Percentiles rank a stretch among this genome's conserved stretches.
phyloP scores from a whole-genome alignment of 2,113 vertebrate genomes.

The Brachionichthys hirsutus region DNA sequence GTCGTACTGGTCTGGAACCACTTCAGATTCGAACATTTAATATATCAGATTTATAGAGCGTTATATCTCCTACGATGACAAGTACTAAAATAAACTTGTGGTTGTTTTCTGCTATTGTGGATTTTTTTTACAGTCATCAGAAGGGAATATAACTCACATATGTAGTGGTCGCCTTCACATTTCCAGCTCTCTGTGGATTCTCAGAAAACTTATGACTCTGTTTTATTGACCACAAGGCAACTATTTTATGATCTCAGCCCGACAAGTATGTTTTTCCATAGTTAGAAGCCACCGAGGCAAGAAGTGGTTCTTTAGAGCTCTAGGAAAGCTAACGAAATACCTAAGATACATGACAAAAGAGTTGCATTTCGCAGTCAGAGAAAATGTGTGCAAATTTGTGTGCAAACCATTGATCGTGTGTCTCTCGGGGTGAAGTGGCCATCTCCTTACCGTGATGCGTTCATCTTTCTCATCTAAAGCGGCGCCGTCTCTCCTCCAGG shows the following conservation, averaged over 20 bases:
- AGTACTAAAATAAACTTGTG: background rate
- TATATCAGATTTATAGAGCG: conserved; percentile 13
- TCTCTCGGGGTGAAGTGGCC: background rate
- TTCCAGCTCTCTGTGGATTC: background rate
- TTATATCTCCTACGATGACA: conserved; percentile 6
- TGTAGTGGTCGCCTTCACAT: background rate
- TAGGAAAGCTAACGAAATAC: background rate
- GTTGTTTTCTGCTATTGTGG: background rate
- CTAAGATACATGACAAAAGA: background rate
- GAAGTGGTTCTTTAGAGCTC: conserved; percentile 2
- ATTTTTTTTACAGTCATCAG: conserved; percentile 7
- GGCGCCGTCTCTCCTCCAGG: conserved; percentile 91
- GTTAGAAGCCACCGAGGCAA: background rate
- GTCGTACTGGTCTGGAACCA: conserved; percentile 13
- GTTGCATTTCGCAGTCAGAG: too few relatives aligned
- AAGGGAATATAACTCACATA: background rate
- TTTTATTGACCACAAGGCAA: background rate
- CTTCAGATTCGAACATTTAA: conserved; percentile 18
- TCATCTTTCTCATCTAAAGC: conserved; percentile 87
- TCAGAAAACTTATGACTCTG: background rate
- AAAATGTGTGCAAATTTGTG: too few relatives aligned
- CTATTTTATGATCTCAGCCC: background rate
- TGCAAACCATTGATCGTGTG: too few relatives aligned
- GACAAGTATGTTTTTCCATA: background rate
- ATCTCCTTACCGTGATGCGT: conserved; percentile 84